Conservation (phyloP, 2,888 invertebrate species). For the Lasioglossum morio region DNA sequence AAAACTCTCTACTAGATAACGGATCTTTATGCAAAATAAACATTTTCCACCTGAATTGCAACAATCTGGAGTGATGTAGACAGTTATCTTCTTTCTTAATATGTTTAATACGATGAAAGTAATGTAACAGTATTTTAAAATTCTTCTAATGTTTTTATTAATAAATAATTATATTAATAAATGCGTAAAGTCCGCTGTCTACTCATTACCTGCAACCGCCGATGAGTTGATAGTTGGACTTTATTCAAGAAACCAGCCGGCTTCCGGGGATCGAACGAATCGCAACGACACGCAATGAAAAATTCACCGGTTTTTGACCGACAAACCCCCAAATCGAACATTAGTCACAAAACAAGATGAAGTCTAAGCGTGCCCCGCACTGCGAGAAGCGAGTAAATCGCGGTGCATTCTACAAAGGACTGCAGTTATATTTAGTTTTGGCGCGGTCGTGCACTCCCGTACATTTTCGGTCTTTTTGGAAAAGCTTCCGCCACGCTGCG, state of each 20-base stretch:
- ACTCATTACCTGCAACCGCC: neutral
- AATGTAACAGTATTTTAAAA: no score
- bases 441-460: constrained; percentile 74
- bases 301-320: neutral
- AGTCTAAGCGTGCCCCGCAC: constrained; percentile 42
- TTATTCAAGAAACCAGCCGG: neutral
- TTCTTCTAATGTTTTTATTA: no score
- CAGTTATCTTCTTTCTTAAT: no score
- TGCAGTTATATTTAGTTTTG: constrained; percentile 83
- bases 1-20: neutral
- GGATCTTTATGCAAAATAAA: no score
- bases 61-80: no score
- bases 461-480: constrained; percentile 81
- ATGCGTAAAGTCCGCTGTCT: no score
- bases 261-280: neutral
- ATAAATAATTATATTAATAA: no score
- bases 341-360: constrained; percentile 50
- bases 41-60: no score
- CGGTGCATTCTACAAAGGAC: constrained; percentile 78
- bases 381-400: constrained; percentile 66
- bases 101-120: no score
- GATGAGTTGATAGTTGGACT: neutral
- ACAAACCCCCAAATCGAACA: constrained; percentile 9
- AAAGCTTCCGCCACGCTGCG: constrained; percentile 71
- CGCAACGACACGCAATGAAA: neutral